Percentiles rank a stretch among this genome's conserved stretches.
Evolutionary conservation across 1,140 invertebrate species (phyloP).

Genomic region (Polyergus mexicanus): DNA sequence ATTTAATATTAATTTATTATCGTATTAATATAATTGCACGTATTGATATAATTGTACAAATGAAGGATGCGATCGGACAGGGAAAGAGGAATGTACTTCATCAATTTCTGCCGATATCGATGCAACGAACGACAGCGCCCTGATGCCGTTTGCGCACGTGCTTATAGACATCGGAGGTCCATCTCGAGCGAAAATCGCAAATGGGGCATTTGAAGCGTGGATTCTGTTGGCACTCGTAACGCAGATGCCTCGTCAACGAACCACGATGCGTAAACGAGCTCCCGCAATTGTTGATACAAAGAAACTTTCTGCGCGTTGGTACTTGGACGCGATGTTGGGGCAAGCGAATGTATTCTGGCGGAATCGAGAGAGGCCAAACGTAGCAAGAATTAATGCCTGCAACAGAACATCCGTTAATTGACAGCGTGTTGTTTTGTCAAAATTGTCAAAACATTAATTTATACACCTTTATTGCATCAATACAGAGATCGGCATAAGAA

Average conservation of each 20-base stretch:
- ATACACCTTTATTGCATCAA: too few relatives aligned
- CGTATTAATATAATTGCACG: too few relatives aligned
- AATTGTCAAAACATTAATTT: too few relatives aligned
- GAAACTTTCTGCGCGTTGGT: conserved; percentile 42
- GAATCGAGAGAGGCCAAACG: neutral
- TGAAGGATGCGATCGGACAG: too few relatives aligned
- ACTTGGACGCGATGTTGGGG: neutral
- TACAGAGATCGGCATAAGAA: too few relatives aligned
- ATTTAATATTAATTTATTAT: neutral
- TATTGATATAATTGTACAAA: too few relatives aligned
- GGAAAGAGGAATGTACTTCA: neutral
- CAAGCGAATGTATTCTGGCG: neutral
- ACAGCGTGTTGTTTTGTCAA: neutral
- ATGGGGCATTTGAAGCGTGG: conserved; percentile 84
- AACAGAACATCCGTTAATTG: conserved; percentile 1
- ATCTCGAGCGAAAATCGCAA: conserved; percentile 80
- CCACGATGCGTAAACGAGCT: conserved; percentile 71
- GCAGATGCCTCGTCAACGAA: conserved; percentile 83
- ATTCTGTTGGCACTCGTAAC: conserved; percentile 84
- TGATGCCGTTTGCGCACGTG: conserved; percentile 73
- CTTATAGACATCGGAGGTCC: conserved; percentile 71
- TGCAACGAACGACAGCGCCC: conserved; percentile 47
- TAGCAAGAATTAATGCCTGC: neutral
- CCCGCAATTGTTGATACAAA: conserved; percentile 69
- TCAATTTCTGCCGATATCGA: conserved; percentile 59